Evolutionary conservation across 2,888 invertebrate species (phyloP), one percentile per base, ranked within the genome.

Genomic region (Drosophila putrida): DNA sequence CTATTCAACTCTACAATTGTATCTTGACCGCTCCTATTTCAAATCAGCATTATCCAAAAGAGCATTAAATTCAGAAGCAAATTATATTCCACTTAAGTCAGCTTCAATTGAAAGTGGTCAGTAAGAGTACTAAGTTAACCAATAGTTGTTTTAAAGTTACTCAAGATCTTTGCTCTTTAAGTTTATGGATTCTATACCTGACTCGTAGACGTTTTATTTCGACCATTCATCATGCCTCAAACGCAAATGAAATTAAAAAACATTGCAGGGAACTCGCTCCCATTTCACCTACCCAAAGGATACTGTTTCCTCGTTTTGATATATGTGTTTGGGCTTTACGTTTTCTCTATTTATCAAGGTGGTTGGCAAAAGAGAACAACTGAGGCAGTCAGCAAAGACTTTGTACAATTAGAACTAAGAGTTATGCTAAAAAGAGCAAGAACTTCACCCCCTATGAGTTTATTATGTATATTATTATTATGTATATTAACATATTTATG

Each of bases 401-500:
- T 54, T 33, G 33, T 43, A n/a, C 33, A 55, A 43, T 55, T 55
- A 43, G 54, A 55, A 10, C 43, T 25, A 13, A 43, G 54, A 55
- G n/a, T 55, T 25, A 13, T 6, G 54, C 33, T 49, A 10, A 50
- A 50, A 41, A 50, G 28, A 39, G 28, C 46, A 44, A 25, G 11
- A 43, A 43, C 31, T n/a, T 33, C 31, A 31, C 33, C 43, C 39
- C 20, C 27, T 20, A 11, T 27, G 15, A 33, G 58, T 76, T 54
- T 51, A 50, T 54, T 51, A 51, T 67, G 61, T 63, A 55, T 57
- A 69, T 68, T 69, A 69, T 54, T 51, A 50, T 54, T 51, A 51
- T 67, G 61, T 63, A 55, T 57, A 69, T 68, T 69, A 69, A 64
- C 71, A 79, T 75, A 69, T 71, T 75, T 75, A 72, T 69, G 60